phyloP scores from a whole-genome alignment of 2,888 invertebrate species.

The Sylvicola cinctus region DNA sequence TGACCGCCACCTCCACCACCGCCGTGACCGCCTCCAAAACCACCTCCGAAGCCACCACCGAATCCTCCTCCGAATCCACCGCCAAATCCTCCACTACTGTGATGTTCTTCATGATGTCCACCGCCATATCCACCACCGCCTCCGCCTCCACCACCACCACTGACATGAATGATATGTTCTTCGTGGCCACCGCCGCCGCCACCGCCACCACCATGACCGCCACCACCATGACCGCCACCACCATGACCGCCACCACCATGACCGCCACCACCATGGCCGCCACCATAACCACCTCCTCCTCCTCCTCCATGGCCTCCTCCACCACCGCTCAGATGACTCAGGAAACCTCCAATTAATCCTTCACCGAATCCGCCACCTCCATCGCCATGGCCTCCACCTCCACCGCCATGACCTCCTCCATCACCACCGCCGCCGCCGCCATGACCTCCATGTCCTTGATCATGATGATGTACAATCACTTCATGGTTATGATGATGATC shows the following conservation, averaged over 20 bases:
- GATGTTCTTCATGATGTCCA: no score
- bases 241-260: background rate
- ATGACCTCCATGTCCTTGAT: conserved; percentile 1
- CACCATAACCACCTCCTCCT: background rate
- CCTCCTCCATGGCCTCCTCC: background rate
- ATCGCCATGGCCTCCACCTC: background rate
- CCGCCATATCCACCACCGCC: conserved; percentile 1
- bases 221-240: background rate
- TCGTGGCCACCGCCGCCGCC: background rate
- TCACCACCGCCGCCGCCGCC: background rate
- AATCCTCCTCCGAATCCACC: background rate
- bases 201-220: background rate
- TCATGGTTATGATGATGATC: background rate
- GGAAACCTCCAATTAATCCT: no score
- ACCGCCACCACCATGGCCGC: background rate
- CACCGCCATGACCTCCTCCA: background rate
- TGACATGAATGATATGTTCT: background rate
- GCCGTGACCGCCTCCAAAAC: background rate
- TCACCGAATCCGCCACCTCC: no score
- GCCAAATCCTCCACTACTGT: conserved; percentile 4
- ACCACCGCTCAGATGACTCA: no score
- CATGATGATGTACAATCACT: background rate
- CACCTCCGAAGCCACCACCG: conserved; percentile 4
- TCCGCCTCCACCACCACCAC: background rate
- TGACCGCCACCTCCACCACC: background rate